Base-by-base conservation (phyloP, 1,140 invertebrate species). In the Chymomyza costata region DNA sequence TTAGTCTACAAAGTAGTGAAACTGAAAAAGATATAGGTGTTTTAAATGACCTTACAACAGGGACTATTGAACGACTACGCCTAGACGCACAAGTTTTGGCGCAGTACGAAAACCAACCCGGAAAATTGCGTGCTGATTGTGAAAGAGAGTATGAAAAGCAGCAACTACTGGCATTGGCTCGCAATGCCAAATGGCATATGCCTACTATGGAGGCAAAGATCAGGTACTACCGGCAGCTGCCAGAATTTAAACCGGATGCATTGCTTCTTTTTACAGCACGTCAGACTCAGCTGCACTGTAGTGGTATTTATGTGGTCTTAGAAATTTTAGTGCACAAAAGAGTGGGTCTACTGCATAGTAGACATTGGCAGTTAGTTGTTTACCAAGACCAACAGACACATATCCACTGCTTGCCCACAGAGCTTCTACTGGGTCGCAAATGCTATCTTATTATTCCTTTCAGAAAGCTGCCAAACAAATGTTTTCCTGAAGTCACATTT, bases 101-200 rank as follows among this genome's bases (percentile, higher is more conserved):
- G 1, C 37, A 56, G 8, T 74, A 65, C 10, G 41, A 63, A 15
- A 19, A 51, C 2, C 46, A 66, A 7, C 67, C 70, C 2, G 10
- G n/a, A 15, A 34, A 51, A 0, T 41, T 83, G 1, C 31, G n/a
- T n/a, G n/a, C n/a, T n/a, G n/a, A n/a, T n/a, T n/a, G n/a, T 51
- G 47, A 35, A 40, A 25, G 28, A 3, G 81, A 84, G 28, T 58
- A 54, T 14, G 38, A 67, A 38, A 74, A 73, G 3, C 81, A 83
- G 32, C 64, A 83, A 28, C 34, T 84, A 0, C 35, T 84, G 10
- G 58, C 70, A 1, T 46, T 83, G 11, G 52, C 47, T 3, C 52
- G 34, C 13, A 61, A 65, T 39, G 25, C 30, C 5, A 3, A 50
- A 1, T 41, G 40, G 3, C 28, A 48, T 2, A 14, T 13, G 1